Evolutionary conservation across 2,888 invertebrate species (phyloP).

Genomic region (Apamea anceps): DNA sequence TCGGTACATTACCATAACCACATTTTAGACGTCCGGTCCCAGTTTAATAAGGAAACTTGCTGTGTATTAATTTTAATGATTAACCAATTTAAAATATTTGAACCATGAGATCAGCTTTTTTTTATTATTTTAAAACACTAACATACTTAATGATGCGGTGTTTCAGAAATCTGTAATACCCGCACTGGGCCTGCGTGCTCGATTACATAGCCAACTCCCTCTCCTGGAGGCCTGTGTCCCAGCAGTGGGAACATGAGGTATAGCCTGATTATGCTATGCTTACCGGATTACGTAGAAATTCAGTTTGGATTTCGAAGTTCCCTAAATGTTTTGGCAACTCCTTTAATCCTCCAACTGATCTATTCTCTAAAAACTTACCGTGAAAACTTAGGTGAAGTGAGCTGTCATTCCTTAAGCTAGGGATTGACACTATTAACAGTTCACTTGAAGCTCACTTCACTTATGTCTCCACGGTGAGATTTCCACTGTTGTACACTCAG

Average conservation of each 20-base stretch:
- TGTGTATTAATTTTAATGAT: conserved; percentile 1
- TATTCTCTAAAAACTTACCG: too few species aligned
- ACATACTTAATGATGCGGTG: neutral
- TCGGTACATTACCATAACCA: neutral
- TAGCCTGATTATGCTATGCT: too few species aligned
- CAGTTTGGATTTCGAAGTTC: conserved; percentile 8
- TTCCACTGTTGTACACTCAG: neutral
- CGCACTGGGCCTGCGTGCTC: too few species aligned
- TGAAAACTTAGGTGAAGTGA: too few species aligned
- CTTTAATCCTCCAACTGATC: neutral
- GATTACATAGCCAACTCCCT: too few species aligned
- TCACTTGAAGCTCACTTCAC: too few species aligned
- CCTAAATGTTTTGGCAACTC: neutral
- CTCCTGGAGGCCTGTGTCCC: too few species aligned
- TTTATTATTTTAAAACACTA: neutral
- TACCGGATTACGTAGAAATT: neutral
- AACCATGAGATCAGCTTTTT: neutral
- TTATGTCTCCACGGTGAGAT: too few species aligned
- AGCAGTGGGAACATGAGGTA: too few species aligned
- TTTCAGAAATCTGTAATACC: neutral
- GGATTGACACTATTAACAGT: too few species aligned
- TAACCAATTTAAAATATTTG: neutral
- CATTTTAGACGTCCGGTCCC: conserved; percentile 1
- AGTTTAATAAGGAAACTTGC: conserved; percentile 12
- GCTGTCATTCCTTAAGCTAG: too few species aligned